Percentiles rank a stretch among this genome's conserved stretches.
Conservation (phyloP, 2,888 invertebrate genomes). For the Synanthedon myopaeformis region DNA sequence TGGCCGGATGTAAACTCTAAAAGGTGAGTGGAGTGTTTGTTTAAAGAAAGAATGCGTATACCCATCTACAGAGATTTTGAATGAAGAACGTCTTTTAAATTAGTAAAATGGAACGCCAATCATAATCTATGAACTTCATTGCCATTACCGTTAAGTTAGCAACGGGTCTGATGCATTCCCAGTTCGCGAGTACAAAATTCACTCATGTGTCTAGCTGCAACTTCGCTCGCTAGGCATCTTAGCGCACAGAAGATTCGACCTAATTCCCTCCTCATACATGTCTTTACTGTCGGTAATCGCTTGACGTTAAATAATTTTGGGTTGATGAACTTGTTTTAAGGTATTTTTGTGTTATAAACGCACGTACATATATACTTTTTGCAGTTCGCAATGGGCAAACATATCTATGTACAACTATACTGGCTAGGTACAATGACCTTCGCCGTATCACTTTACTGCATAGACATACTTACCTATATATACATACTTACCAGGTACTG, state of each 20-base stretch:
- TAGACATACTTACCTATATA: background rate
- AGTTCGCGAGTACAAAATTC: constrained; percentile 41
- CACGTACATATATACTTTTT: constrained; percentile 27
- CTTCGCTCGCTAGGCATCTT: constrained; percentile 13
- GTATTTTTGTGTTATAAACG: constrained; percentile 33
- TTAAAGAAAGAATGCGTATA: background rate
- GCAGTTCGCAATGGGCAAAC: constrained; percentile 16
- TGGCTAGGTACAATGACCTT: constrained; percentile 35
- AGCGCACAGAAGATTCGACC: constrained; percentile 5
- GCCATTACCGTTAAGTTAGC: constrained; percentile 39
- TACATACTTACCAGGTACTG: no score
- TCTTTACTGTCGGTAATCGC: constrained; percentile 23
- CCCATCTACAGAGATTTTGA: background rate
- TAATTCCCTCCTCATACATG: constrained; percentile 12
- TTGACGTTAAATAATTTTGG: constrained; percentile 28
- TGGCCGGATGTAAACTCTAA: constrained; percentile 30
- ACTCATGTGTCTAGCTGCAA: constrained; percentile 33
- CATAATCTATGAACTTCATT: constrained; percentile 69
- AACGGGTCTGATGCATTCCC: constrained; percentile 46
- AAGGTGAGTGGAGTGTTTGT: constrained; percentile 33
- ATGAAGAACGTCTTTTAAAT: background rate
- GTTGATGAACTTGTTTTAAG: constrained; percentile 45
- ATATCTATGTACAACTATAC: background rate
- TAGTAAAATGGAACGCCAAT: constrained; percentile 29
- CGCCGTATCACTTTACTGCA: constrained; percentile 22